phyloP scores from a whole-genome alignment of 2,113 vertebrate genomes.

The Vicugna pacos region DNA sequence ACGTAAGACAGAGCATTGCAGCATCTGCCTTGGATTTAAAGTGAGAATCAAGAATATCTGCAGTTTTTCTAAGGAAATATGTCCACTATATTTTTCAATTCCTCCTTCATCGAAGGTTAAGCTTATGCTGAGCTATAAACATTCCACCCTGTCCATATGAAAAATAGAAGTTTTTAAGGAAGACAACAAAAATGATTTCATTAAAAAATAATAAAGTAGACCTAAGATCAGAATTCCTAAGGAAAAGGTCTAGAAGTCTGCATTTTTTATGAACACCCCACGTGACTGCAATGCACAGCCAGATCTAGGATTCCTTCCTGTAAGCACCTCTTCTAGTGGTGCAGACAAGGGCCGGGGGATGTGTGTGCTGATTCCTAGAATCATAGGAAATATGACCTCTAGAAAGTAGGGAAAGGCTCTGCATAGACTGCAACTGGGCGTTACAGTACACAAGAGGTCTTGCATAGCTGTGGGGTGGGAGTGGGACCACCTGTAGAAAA shows the following conservation, averaged over 20 bases:
- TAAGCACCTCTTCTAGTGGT: neutral
- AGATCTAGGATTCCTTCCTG: neutral
- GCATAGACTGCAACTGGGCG: neutral
- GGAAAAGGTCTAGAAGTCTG: neutral
- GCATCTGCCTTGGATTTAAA: neutral
- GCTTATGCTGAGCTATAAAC: no score
- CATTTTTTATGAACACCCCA: neutral
- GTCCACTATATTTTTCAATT: no score
- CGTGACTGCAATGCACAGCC: neutral
- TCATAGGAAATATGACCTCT: neutral
- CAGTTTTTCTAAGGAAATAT: no score
- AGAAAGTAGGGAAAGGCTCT: neutral
- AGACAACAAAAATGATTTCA: no score
- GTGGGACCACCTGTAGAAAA: neutral
- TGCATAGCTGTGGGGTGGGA: neutral
- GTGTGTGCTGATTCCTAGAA: neutral
- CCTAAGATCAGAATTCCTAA: neutral
- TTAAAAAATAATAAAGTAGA: neutral
- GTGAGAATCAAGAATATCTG: no score
- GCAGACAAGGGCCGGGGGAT: neutral
- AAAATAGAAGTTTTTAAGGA: no score
- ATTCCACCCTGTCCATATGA: no score
- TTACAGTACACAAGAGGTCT: neutral
- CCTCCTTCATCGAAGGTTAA: no score
- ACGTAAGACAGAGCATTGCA: neutral